A percentile compares a stretch with the other conserved stretches of the same genome.
Conservation (phyloP, 2,113 vertebrate genomes). For the Procapra przewalskii region DNA sequence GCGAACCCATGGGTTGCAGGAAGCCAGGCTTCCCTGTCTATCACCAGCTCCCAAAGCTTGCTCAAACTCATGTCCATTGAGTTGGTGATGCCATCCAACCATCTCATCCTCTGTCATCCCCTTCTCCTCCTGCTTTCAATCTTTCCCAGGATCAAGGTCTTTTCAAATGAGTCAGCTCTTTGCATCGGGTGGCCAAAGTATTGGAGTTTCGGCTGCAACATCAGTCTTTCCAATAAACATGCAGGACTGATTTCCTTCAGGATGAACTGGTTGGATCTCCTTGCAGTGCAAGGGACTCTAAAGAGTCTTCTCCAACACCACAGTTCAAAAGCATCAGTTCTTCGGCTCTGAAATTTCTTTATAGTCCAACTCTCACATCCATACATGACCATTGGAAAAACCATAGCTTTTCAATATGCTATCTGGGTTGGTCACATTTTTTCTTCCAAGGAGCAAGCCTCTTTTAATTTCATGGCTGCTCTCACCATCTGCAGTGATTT, state of each 20-base stretch:
- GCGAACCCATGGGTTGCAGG: too few species aligned
- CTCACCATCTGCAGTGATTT: neutral
- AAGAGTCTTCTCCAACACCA: neutral
- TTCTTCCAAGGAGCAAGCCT: neutral
- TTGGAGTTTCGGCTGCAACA: neutral
- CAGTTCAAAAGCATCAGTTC: neutral
- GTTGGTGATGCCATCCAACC: neutral
- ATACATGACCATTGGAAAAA: neutral
- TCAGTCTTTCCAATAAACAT: neutral
- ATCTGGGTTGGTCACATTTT: neutral
- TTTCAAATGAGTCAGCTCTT: neutral
- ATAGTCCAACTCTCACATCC: neutral
- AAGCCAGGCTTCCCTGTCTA: too few species aligned
- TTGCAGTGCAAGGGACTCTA: neutral
- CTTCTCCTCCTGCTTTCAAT: neutral
- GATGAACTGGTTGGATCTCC: neutral
- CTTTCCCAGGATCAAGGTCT: neutral
- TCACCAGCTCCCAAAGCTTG: neutral
- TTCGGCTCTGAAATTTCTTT: neutral
- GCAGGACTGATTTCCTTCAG: neutral
- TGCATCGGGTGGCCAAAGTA: neutral
- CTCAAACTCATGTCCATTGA: neutral
- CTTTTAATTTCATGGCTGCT: neutral
- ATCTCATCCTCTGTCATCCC: fast-evolving
- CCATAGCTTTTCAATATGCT: neutral